Evolutionary conservation across 30 jellyfish, hydroid and myxozoan species (phyloP), one percentile per base, ranked within the genome.

Genomic region (Morbakka virulenta): DNA sequence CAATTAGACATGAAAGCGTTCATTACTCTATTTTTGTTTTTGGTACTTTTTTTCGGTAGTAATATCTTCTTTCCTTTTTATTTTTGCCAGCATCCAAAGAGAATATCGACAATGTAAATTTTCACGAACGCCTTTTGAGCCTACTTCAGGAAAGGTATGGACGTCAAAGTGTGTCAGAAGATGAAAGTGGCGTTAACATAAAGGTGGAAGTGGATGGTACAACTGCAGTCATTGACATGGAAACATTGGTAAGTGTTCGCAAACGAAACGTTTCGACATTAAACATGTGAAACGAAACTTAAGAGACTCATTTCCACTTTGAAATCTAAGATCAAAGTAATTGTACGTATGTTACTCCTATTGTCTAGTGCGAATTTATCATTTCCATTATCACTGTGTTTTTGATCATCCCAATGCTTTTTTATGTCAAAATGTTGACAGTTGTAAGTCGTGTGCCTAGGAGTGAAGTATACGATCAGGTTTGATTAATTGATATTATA

Each of bases 101-200:
- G 17, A 72, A 72, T 50, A 52, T 69, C 53, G 72, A 69, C 17
- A 36, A 83, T 47, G 95, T 91, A 13, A 90, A 90, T 73, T 90
- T 83, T 74, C 98, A 90, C 47, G 96, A 90, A 3, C 87, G 89
- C 68, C 87, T 90, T 2, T 63, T 90, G 72, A 79, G 85, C 36
- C 76, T 90, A 26, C 62, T 90, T 51, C 77, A 74, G 26, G 87
- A 80, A 28, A 90, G 84, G 67, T 90, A 90, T 61, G 98, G 98
- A 27, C 67, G 53, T 13, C 88, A 84, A n/a, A 65, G 75, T 48
- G 98, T 90, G 62, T 67, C 50, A 6, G 98, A 90, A 72, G 84
- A 96, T 68, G 98, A 90, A 35, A 95, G 79, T 67, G 98, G 98
- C 3, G 95, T 66, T 30, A 50, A 87, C 25, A 66, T 90, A 0